Conservation (phyloP, 2,888 invertebrate genomes). For the Nemotelus nigrinus region DNA sequence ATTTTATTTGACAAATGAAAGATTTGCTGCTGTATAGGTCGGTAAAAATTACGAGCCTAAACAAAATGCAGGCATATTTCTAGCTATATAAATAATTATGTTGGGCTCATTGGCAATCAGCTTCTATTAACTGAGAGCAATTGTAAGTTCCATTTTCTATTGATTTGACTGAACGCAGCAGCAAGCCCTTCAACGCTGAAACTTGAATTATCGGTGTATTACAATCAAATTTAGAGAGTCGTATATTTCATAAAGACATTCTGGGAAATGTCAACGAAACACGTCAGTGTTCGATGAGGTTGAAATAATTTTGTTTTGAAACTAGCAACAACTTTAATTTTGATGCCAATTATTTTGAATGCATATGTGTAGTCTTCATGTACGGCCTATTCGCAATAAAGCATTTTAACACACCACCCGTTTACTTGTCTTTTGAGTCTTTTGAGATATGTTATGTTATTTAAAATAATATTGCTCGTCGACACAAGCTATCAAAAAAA, state of each 20-base stretch:
- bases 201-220: not conserved
- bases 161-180: too few species aligned
- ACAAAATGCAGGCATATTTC: too few species aligned
- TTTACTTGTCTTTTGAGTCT: constrained; percentile 19
- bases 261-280: not conserved
- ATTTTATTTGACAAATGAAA: not conserved
- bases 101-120: too few species aligned
- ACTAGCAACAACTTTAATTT: too few species aligned
- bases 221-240: constrained; percentile 11
- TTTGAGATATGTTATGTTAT: constrained; percentile 31
- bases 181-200: too few species aligned
- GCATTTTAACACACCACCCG: constrained; percentile 25
- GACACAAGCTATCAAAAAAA: not conserved
- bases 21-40: constrained; percentile 10
- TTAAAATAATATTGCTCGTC: not conserved
- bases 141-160: too few species aligned
- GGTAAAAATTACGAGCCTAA: not conserved
- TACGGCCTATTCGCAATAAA: constrained; percentile 31
- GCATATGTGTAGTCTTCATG: constrained; percentile 40
- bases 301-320: not conserved
- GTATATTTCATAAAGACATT: constrained; percentile 28
- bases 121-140: too few species aligned
- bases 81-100: too few species aligned
- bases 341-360: constrained; percentile 18
- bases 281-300: not conserved